A percentile compares a stretch with the other conserved stretches of the same genome.
Evolutionary conservation across 2,797 vertebrate genomes (phyloP).

Genomic region (Cossypha polioptera): DNA sequence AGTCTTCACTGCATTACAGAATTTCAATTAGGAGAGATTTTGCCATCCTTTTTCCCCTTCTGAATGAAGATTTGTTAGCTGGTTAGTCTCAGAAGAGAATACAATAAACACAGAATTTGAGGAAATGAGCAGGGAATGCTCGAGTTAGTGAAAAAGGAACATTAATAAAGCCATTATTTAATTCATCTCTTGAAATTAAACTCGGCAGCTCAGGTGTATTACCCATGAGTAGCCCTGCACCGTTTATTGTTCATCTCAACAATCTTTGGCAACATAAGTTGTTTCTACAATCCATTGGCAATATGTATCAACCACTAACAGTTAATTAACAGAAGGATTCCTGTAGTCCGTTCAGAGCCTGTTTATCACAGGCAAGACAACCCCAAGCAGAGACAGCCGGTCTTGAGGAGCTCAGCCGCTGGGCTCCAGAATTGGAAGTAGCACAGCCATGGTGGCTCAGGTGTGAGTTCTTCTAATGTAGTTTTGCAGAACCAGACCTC

Average conservation of each 20-base stretch:
- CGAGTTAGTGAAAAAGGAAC: neutral
- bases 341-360: neutral
- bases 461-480: neutral
- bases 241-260: neutral
- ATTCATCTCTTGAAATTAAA: neutral
- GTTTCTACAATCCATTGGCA: neutral
- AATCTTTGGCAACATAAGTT: neutral
- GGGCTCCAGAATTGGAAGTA: neutral
- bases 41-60: neutral
- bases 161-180: neutral
- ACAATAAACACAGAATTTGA: neutral
- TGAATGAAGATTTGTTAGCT: slow-evolving; percentile 17
- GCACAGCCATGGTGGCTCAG: neutral
- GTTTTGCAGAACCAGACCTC: neutral
- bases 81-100: neutral
- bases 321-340: neutral
- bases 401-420: neutral
- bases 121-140: neutral
- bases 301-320: neutral
- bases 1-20: neutral
- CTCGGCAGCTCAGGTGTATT: neutral
- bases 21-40: neutral
- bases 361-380: neutral
- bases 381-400: neutral
- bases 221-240: neutral